These are phyloP conservation scores for Standfussiana lucernea DNA, from an alignment of 2,888 invertebrate species.

Conservation along the genomic window DNA sequence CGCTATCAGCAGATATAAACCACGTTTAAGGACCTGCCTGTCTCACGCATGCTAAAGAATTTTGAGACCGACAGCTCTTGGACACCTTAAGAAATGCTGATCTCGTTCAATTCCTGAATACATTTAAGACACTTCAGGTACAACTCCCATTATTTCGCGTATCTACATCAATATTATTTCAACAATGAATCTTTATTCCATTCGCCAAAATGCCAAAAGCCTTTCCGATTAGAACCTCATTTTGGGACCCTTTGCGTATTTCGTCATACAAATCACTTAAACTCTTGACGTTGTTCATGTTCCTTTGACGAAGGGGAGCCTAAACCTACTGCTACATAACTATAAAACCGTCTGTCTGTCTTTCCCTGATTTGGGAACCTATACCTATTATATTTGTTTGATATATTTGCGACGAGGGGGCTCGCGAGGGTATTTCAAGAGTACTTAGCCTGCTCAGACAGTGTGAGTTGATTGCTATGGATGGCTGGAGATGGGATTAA, in stretches of 20 bases:
- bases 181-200: not conserved
- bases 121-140: not conserved
- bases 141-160: not conserved
- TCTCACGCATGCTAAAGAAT: not conserved
- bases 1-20: not conserved
- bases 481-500: not conserved
- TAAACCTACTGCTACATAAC: conserved; percentile 26
- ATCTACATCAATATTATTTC: not conserved
- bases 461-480: conserved; percentile 12
- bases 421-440: conserved; percentile 19
- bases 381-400: conserved; percentile 40
- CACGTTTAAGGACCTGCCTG: not conserved
- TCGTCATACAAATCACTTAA: conserved; percentile 30
- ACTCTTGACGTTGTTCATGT: not conserved
- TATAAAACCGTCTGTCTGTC: conserved; percentile 43
- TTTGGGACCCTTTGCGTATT: conserved; percentile 30
- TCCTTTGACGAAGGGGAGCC: conserved; percentile 46
- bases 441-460: conserved; percentile 1
- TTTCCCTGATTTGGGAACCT: conserved; percentile 29
- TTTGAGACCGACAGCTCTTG: not conserved
- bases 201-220: not conserved
- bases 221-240: conserved; percentile 39
- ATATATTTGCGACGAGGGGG: conserved; percentile 30
- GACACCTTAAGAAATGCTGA: not conserved
- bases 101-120: not conserved